Evolutionary conservation across 2,113 vertebrate genomes (phyloP), one percentile per base, ranked within the genome.

Genomic region (Phyllostomus discolor): DNA sequence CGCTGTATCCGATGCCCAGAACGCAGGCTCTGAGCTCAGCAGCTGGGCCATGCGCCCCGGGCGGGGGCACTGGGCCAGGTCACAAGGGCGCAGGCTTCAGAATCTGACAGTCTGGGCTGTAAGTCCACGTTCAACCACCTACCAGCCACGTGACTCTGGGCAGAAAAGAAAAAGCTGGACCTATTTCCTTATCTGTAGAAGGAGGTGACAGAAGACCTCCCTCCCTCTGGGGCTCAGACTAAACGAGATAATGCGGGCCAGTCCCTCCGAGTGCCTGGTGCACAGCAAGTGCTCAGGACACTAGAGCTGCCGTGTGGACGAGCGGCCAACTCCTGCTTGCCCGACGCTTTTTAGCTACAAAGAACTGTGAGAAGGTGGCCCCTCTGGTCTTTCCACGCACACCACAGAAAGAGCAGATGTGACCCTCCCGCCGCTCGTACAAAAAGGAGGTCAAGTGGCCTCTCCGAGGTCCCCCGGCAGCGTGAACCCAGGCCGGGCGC

Each of bases 241-340:
- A 62, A 57, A 72, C 2, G 46, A n/a, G 75, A 10, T 10, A 11
- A 43, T 9, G 14, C 1, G 9, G 43, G 81, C 59, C 35, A 73
- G 35, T 4, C 17, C 52, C 19, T 62, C 94, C 22, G 0, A 66
- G 82, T 5, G 38, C 17, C 0, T 26, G 54, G 46, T 24, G 10
- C 0, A 76, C 28, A 72, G 7, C n/a, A 76, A 72, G 43, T 1
- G 17, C 64, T 78, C 67, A 59, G 52, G 76, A 82, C 2, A 17
- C 50, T 5, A 35, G 3, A 31, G 54, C 50, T 69, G 17, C 24
- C 7, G 12, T 1, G 8, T 0, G 41, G 57, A n/a, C 24, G n/a
- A 41, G 52, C 1, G 38, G 69, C 43, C 48, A 66, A 38, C 46
- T 24, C 76, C 4, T 0, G 48, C 35, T 3, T 64, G 22, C 14